These are phyloP conservation scores for Fragum fragum DNA, from an alignment of 2,888 invertebrate genomes.

Conservation along the genomic window DNA sequence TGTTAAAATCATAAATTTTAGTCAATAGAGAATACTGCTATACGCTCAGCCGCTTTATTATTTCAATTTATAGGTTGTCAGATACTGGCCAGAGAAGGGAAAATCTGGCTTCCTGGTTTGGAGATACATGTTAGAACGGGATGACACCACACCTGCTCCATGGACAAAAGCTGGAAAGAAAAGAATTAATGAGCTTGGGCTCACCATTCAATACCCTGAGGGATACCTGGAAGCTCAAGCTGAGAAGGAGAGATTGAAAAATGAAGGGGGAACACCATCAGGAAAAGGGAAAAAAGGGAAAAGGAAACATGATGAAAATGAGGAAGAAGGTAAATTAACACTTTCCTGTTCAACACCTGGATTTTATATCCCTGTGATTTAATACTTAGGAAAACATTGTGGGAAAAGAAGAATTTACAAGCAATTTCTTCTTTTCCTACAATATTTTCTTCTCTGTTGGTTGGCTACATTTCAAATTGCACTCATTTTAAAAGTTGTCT, in stretches of 20 bases:
- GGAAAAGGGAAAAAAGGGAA: conserved; percentile 76
- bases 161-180: conserved; percentile 92
- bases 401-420: too few species aligned
- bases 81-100: conserved; percentile 93
- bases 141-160: conserved; percentile 93
- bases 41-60: too few species aligned
- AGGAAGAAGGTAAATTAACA: conserved; percentile 22
- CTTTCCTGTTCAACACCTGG: too few species aligned
- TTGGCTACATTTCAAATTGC: too few species aligned
- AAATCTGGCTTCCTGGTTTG: conserved; percentile 93
- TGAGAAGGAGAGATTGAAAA: conserved; percentile 83
- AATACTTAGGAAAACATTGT: too few species aligned
- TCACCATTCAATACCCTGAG: conserved; percentile 90
- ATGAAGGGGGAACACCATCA: conserved; percentile 66
- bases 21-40: too few species aligned
- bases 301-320: conserved; percentile 68
- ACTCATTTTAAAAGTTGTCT: too few species aligned
- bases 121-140: conserved; percentile 92
- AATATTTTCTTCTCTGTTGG: too few species aligned
- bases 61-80: conserved; percentile 90
- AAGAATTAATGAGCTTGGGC: conserved; percentile 86
- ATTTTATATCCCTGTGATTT: too few species aligned
- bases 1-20: too few species aligned
- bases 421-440: too few species aligned
- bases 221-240: conserved; percentile 91